These are phyloP conservation scores for Leucoraja erinaceus DNA, from an alignment of 2,113 vertebrate species.

Conservation along the genomic window DNA sequence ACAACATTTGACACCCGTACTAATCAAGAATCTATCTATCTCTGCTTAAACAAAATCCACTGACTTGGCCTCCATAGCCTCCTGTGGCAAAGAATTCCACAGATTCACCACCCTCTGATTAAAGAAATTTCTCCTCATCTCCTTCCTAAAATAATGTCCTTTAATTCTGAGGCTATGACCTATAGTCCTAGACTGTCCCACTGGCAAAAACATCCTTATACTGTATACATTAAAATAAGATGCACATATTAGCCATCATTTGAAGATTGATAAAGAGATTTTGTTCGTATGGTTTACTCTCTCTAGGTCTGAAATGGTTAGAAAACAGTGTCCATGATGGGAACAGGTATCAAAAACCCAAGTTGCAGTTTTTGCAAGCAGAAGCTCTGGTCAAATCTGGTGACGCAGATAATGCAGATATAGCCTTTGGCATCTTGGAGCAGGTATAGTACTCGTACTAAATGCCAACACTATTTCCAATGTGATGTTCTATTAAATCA, in stretches of 20 bases:
- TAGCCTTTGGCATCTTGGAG: slow-evolving; percentile 66
- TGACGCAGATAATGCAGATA: slow-evolving; percentile 60
- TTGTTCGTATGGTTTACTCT: slow-evolving; percentile 19
- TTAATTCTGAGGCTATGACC: too few relatives aligned
- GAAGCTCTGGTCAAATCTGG: slow-evolving; percentile 66
- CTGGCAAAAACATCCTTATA: too few relatives aligned
- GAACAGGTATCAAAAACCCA: slow-evolving; percentile 55
- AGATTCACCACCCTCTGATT: too few relatives aligned
- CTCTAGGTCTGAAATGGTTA: slow-evolving; percentile 51
- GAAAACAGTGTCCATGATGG: slow-evolving; percentile 21
- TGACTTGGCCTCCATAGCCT: too few relatives aligned
- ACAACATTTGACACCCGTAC: too few relatives aligned
- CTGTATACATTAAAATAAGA: background rate
- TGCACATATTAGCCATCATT: background rate
- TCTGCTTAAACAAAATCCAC: too few relatives aligned
- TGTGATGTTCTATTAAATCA: background rate
- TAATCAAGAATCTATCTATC: too few relatives aligned
- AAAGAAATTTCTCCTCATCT: too few relatives aligned
- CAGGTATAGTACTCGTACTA: slow-evolving; percentile 58
- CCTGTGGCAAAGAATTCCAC: too few relatives aligned
- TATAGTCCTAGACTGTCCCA: too few relatives aligned
- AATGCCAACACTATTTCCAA: background rate
- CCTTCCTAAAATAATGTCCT: too few relatives aligned
- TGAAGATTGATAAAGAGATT: background rate
- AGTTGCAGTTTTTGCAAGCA: slow-evolving; percentile 62